Conservation (phyloP, 2,797 vertebrate species). For the Rhinoraja longicauda region DNA sequence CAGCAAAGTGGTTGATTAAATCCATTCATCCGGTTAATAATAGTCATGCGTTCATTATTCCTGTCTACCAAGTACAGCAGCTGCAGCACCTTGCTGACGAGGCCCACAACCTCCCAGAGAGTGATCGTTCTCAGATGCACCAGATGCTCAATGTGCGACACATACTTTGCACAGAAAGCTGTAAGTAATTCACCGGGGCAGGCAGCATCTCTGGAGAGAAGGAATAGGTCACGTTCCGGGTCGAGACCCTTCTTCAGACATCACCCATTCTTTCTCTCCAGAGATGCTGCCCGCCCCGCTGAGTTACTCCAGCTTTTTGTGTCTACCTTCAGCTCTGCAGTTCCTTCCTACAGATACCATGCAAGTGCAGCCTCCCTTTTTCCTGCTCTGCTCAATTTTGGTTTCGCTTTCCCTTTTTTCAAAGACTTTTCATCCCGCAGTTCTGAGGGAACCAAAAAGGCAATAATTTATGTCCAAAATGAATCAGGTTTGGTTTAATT, state of each 20-base stretch:
- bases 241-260: too few relatives aligned
- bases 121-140: background rate
- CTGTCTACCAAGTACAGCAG: background rate
- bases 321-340: too few relatives aligned
- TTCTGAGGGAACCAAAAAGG: background rate
- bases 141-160: conserved; percentile 3
- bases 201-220: too few relatives aligned
- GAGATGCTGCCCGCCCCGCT: too few relatives aligned
- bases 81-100: background rate
- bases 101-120: background rate
- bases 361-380: background rate
- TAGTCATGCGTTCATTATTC: conserved; percentile 22
- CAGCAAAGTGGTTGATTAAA: background rate
- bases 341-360: background rate
- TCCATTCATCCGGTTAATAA: conserved; percentile 6
- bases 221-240: too few relatives aligned
- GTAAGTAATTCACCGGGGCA: too few relatives aligned
- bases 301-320: too few relatives aligned
- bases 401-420: background rate
- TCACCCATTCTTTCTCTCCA: too few relatives aligned
- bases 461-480: background rate
- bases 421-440: background rate
- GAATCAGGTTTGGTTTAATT: too few relatives aligned
- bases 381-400: background rate
- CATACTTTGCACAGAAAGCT: too few relatives aligned